A percentile compares a stretch with the other conserved stretches of the same genome.
Conservation (phyloP, 2,113 vertebrate species). For the Notarius lentiginosus region DNA sequence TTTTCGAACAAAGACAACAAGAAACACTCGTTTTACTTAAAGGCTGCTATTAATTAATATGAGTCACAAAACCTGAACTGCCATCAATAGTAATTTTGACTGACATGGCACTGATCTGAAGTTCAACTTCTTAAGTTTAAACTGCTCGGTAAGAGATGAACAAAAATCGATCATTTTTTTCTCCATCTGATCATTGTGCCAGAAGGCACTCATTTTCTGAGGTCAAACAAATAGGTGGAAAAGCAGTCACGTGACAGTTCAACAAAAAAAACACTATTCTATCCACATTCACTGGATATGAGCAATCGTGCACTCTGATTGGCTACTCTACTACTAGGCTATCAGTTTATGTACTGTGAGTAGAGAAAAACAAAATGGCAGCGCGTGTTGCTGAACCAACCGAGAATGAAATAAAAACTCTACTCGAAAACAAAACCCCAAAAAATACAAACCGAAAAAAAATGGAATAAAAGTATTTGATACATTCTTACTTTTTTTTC, state of each 20-base stretch:
- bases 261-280: neutral
- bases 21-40: neutral
- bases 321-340: too few relatives aligned
- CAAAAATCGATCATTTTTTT: neutral
- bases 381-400: too few relatives aligned
- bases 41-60: neutral
- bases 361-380: too few relatives aligned
- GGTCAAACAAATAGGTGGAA: neutral
- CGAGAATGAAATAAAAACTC: too few relatives aligned
- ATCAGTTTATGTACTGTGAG: too few relatives aligned
- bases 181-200: neutral
- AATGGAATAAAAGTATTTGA: too few relatives aligned
- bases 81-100: neutral
- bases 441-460: too few relatives aligned
- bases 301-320: too few relatives aligned
- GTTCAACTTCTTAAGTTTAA: neutral
- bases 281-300: too few relatives aligned
- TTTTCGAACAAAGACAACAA: neutral
- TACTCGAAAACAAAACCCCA: too few relatives aligned
- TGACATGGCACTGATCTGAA: neutral
- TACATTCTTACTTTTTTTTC: too few relatives aligned
- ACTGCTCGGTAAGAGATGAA: neutral
- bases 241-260: neutral
- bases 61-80: neutral
- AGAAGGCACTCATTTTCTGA: neutral